Evolutionary conservation across 2,888 invertebrate species (phyloP).

Genomic region (Alloplasta piceator): DNA sequence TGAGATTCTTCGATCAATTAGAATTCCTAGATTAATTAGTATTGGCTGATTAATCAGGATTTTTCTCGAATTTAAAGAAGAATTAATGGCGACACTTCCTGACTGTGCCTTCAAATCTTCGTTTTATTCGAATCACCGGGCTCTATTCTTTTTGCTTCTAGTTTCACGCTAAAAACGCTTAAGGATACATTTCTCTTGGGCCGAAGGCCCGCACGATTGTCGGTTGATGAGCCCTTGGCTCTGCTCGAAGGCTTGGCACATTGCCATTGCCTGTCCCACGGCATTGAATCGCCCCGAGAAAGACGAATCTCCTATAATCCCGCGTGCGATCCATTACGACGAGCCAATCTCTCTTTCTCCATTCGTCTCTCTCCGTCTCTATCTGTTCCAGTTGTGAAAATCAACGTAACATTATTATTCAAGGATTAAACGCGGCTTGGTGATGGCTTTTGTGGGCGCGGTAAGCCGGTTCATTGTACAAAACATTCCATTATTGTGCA

Average conservation of each 20-base stretch:
- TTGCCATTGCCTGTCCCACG: slow-evolving; percentile 47
- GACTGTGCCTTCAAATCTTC: no score
- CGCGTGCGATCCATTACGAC: slow-evolving; percentile 11
- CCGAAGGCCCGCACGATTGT: neutral
- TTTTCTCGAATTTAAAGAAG: no score
- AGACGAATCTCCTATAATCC: slow-evolving; percentile 16
- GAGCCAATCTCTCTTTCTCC: no score
- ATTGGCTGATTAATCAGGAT: no score
- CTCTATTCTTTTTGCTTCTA: no score
- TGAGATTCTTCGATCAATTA: no score
- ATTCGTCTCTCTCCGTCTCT: no score
- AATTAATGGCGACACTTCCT: no score
- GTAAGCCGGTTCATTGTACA: slow-evolving; percentile 12
- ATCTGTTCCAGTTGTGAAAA: slow-evolving; percentile 32
- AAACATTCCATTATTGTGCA: slow-evolving; percentile 44
- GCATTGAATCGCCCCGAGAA: slow-evolving; percentile 51
- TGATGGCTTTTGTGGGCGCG: slow-evolving; percentile 50
- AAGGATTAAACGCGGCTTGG: slow-evolving; percentile 43
- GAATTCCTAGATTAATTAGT: no score
- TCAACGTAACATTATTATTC: slow-evolving; percentile 62
- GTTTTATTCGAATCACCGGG: no score
- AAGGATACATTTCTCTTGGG: slow-evolving; percentile 4
- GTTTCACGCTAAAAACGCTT: no score
- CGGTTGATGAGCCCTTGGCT: slow-evolving; percentile 20
- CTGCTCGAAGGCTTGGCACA: slow-evolving; percentile 57